Evolutionary conservation across 2,888 invertebrate genomes (phyloP).

Genomic region (Reticulitermes lucifugus): DNA sequence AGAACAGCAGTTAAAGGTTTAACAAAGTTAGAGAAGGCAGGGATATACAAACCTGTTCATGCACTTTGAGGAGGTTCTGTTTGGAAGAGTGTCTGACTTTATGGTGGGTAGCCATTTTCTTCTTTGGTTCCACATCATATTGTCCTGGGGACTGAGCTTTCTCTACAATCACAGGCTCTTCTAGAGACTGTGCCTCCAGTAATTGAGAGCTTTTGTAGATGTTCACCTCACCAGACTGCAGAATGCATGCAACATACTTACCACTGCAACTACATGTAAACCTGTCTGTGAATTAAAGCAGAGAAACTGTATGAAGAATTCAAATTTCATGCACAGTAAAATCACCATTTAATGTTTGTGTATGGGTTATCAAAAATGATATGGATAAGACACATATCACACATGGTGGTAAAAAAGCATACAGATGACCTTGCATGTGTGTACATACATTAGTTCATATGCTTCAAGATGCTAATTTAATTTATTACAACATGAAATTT

Average conservation of each 20-base stretch:
- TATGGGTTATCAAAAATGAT: no score
- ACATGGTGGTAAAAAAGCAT: no score
- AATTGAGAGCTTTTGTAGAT: slow-evolving; percentile 66
- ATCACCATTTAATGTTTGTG: no score
- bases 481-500: no score
- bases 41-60: slow-evolving; percentile 14
- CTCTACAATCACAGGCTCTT: slow-evolving; percentile 18
- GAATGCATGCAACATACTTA: slow-evolving; percentile 70
- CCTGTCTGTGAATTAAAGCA: slow-evolving; percentile 58
- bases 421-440: no score
- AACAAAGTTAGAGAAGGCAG: no score
- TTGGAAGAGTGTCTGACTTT: not conserved
- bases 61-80: slow-evolving; percentile 27
- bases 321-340: no score
- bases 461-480: no score
- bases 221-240: slow-evolving; percentile 70
- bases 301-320: no score
- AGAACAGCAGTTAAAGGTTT: no score
- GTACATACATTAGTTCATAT: no score
- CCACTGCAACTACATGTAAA: slow-evolving; percentile 69
- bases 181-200: slow-evolving; percentile 55
- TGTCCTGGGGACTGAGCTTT: not conserved
- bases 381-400: no score
- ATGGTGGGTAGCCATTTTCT: not conserved
- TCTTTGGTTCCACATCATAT: not conserved